Percentiles rank a stretch among this genome's conserved stretches.
These are phyloP conservation scores for Globia sparganii DNA, from an alignment of 2,888 invertebrate species.

Conservation along the genomic window DNA sequence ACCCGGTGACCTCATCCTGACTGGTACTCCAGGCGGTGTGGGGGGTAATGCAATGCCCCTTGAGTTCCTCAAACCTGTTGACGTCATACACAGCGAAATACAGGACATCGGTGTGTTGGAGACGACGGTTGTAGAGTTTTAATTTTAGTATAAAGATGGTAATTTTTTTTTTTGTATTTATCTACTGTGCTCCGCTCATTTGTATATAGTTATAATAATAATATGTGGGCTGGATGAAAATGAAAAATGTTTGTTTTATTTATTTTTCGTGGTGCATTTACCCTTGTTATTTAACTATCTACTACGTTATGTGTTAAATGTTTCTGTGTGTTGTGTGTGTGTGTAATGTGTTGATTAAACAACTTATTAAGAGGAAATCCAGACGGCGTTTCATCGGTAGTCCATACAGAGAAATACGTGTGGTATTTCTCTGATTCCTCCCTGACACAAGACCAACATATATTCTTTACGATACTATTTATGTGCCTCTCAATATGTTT, in stretches of 20 bases:
- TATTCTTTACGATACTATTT: not conserved
- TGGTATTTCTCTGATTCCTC: not conserved
- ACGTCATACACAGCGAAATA: constrained; percentile 92
- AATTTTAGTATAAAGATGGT: constrained; percentile 3
- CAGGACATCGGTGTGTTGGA: constrained; percentile 81
- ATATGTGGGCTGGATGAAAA: not conserved
- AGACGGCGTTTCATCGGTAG: not conserved
- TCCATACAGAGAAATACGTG: not conserved
- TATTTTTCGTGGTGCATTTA: not conserved
- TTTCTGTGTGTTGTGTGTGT: too few species aligned
- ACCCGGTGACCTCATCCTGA: constrained; percentile 96
- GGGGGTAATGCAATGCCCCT: constrained; percentile 94
- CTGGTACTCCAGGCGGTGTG: constrained; percentile 96
- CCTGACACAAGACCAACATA: not conserved
- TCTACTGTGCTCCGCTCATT: not conserved
- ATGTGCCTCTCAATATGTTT: not conserved
- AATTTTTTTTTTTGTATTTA: constrained; percentile 1
- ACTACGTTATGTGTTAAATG: not conserved
- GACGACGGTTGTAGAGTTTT: constrained; percentile 34
- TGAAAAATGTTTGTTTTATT: not conserved
- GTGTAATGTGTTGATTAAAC: too few species aligned
- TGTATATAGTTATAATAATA: not conserved
- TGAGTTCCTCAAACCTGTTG: constrained; percentile 94
- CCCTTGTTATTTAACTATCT: not conserved
- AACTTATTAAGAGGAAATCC: not conserved